phyloP scores from a whole-genome alignment of 37 sponge, comb jelly and placozoan species.

The Haliclona indistincta region DNA sequence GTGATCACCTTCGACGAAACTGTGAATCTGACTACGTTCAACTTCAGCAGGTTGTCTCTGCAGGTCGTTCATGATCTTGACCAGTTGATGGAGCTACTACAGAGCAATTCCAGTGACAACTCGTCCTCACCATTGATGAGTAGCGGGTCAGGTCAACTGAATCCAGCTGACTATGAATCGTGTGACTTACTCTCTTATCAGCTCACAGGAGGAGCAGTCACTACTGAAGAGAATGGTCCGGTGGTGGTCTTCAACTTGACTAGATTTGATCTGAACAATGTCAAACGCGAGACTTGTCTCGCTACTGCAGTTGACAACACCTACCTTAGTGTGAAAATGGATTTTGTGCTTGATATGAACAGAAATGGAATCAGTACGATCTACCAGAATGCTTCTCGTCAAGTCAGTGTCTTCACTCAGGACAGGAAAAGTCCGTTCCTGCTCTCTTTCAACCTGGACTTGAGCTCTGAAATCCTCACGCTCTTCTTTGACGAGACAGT shows the following conservation, averaged over 20 bases:
- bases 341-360: constrained; percentile 78
- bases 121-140: neutral
- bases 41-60: constrained; percentile 40
- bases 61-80: constrained; percentile 50
- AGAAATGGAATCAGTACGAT: constrained; percentile 59
- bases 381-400: constrained; percentile 12
- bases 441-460: constrained; percentile 57
- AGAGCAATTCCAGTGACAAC: neutral
- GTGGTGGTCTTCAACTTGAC: constrained; percentile 47
- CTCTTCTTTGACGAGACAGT: constrained; percentile 91
- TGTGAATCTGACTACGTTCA: constrained; percentile 63
- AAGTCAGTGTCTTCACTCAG: constrained; percentile 27
- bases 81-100: neutral
- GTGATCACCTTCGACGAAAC: constrained; percentile 88
- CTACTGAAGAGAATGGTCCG: constrained; percentile 29
- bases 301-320: constrained; percentile 40
- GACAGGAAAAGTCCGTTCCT: constrained; percentile 53
- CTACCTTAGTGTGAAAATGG: constrained; percentile 40
- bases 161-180: neutral
- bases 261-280: constrained; percentile 67
- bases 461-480: constrained; percentile 62
- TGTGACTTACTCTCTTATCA: constrained; percentile 26
- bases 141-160: constrained; percentile 18
- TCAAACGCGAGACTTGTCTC: constrained; percentile 63
- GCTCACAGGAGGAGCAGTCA: constrained; percentile 22